A percentile compares a stretch with the other conserved stretches of the same genome.
These are phyloP conservation scores for Varecia variegata DNA, from an alignment of 2,797 vertebrate genomes.

Conservation along the genomic window DNA sequence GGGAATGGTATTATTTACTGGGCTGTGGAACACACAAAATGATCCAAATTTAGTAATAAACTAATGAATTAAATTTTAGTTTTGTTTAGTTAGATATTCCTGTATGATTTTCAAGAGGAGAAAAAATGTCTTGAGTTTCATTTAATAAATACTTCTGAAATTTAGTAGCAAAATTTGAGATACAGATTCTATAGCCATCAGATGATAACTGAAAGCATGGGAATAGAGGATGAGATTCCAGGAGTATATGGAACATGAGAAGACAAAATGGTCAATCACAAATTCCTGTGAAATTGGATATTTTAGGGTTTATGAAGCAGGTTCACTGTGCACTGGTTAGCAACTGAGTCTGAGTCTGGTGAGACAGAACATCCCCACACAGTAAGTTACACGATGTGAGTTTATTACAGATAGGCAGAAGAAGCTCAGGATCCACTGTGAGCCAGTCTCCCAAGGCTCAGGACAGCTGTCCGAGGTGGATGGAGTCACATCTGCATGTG, in stretches of 20 bases:
- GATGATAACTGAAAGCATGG: not conserved
- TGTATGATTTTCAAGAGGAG: not conserved
- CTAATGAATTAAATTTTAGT: not conserved
- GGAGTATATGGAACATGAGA: not conserved
- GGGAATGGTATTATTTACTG: not conserved
- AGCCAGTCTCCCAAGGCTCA: not conserved
- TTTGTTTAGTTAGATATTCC: not conserved
- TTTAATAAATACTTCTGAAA: not conserved
- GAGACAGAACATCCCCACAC: not conserved
- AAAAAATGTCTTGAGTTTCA: not conserved
- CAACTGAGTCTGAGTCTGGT: not conserved
- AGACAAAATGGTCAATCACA: not conserved
- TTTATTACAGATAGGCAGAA: not conserved
- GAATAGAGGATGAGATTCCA: not conserved
- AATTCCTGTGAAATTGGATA: not conserved
- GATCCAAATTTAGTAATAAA: not conserved
- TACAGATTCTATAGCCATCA: not conserved
- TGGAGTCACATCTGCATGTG: not conserved
- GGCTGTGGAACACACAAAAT: not conserved
- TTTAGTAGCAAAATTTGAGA: not conserved
- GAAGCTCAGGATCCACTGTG: not conserved
- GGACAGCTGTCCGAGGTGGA: not conserved
- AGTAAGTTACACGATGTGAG: not conserved
- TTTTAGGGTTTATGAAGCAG: not conserved
- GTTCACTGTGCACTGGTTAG: not conserved